These are phyloP conservation scores for Takifugu bimaculatus DNA, from an alignment of 2,113 vertebrate species.

Conservation along the genomic window DNA sequence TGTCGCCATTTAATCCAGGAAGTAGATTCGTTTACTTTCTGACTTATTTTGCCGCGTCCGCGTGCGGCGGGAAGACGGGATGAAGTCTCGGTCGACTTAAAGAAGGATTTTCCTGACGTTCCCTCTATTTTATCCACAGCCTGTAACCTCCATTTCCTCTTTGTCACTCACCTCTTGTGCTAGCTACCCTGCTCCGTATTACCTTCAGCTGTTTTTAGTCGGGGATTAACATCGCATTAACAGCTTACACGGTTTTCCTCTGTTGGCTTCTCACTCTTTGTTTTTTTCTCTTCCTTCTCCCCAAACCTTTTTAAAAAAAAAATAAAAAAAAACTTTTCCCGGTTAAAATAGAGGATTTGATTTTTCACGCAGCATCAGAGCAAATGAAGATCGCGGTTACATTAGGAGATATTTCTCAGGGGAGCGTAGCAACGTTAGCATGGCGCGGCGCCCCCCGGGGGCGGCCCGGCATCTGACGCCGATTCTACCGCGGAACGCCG, in stretches of 20 bases:
- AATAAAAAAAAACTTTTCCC: slow-evolving; percentile 39
- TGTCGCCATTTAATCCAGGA: too few species aligned
- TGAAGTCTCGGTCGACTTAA: slow-evolving; percentile 14
- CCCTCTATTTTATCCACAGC: slow-evolving; percentile 5
- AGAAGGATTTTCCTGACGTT: slow-evolving; percentile 21
- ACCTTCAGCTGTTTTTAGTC: slow-evolving; percentile 65
- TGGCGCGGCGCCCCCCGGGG: slow-evolving; percentile 57
- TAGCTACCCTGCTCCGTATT: slow-evolving; percentile 59
- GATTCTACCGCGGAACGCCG: slow-evolving; percentile 70
- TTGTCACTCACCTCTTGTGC: slow-evolving; percentile 40
- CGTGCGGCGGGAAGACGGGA: background rate
- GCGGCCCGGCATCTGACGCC: slow-evolving; percentile 68
- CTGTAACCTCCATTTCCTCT: slow-evolving; percentile 26
- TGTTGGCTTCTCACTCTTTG: slow-evolving; percentile 52
- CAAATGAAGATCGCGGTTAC: slow-evolving; percentile 67
- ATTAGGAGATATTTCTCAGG: slow-evolving; percentile 61
- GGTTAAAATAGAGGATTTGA: slow-evolving; percentile 71
- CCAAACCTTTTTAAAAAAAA: slow-evolving; percentile 45
- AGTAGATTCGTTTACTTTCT: too few species aligned
- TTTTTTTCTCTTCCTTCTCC: slow-evolving; percentile 1
- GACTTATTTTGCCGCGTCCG: background rate
- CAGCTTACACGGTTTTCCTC: slow-evolving; percentile 68
- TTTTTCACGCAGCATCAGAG: slow-evolving; percentile 68
- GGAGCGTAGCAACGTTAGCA: slow-evolving; percentile 50
- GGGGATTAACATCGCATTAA: slow-evolving; percentile 70